Evolutionary conservation across 2,888 invertebrate species (phyloP), one percentile per base, ranked within the genome.

Genomic region (Tetrapedia diversipes): DNA sequence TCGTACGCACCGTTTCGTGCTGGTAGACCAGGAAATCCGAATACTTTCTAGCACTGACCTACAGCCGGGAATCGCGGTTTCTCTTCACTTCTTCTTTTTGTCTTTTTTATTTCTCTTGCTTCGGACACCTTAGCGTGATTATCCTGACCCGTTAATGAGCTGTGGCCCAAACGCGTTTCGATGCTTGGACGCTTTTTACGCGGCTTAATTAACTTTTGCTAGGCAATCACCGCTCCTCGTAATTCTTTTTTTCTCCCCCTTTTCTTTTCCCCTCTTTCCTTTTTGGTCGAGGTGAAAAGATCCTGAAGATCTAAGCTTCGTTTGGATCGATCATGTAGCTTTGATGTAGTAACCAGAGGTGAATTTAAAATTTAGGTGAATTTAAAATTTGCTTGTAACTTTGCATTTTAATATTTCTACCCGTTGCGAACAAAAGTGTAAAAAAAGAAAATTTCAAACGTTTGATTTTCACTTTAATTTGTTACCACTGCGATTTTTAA

Each of bases 11-110:
- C 79, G 80, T 82, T 82, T 81, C 81, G 75, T 72, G 43, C 69
- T 54, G 71, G 61, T 71, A 77, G n/a, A 82, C 69, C 79, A 79
- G 80, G 82, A 81, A 82, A 73, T 61, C 63, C 75, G 72, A 84
- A 85, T 87, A 85, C 84, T 83, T 87, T 87, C 81, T 86, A 86
- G 69, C 66, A 80, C 78, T 84, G 80, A 84, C 83, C 86, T 81
- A 84, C 74, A 83, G 74, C 34, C 61, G 37, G 1, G n/a, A 4
- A 67, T 56, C 47, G 39, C 24, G 24, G 14, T 59, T 69, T 56
- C 39, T 60, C 14, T 39, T 6, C 16, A n/a, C 14, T 45, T 8
- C 19, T 8, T 34, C 16, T 22, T n/a, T 51, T 32, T 10, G 14
- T 1, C n/a, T n/a, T n/a, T n/a, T n/a, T n/a, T n/a, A n/a, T n/a